phyloP scores from a whole-genome alignment of 2,797 vertebrate genomes.

The Darevskia nairensis region DNA sequence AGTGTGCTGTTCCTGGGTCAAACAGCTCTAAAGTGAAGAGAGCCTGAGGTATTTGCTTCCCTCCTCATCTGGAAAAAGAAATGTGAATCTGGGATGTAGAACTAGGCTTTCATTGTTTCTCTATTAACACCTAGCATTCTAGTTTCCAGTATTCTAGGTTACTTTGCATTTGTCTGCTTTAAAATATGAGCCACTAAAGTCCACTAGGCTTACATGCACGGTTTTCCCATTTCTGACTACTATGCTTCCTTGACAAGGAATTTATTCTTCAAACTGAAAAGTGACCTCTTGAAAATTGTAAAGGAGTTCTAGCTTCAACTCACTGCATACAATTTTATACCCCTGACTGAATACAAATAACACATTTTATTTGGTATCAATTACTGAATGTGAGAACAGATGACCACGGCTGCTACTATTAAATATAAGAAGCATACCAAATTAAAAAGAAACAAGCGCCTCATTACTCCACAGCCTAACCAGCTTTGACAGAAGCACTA shows the following conservation, averaged over 20 bases:
- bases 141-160: conserved; percentile 45
- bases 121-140: neutral
- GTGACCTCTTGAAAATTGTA: conserved; percentile 65
- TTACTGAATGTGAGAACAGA: conserved; percentile 64
- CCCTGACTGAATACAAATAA: conserved; percentile 69
- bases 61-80: conserved; percentile 51
- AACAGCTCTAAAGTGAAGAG: neutral
- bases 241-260: conserved; percentile 63
- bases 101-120: neutral
- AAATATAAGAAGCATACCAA: conserved; percentile 44
- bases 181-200: conserved; percentile 69
- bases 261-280: conserved; percentile 71
- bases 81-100: neutral
- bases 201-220: conserved; percentile 28
- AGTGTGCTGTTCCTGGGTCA: conserved; percentile 53
- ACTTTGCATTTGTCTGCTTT: conserved; percentile 55
- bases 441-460: conserved; percentile 66
- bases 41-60: conserved; percentile 43
- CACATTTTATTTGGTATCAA: conserved; percentile 72
- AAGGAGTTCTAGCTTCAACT: conserved; percentile 69
- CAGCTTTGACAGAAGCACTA: conserved; percentile 61
- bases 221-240: conserved; percentile 59
- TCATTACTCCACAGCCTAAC: conserved; percentile 62
- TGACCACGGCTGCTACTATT: conserved; percentile 16
- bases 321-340: conserved; percentile 59